Evolutionary conservation across 2,113 vertebrate species (phyloP).

Genomic region (Monopterus albus): DNA sequence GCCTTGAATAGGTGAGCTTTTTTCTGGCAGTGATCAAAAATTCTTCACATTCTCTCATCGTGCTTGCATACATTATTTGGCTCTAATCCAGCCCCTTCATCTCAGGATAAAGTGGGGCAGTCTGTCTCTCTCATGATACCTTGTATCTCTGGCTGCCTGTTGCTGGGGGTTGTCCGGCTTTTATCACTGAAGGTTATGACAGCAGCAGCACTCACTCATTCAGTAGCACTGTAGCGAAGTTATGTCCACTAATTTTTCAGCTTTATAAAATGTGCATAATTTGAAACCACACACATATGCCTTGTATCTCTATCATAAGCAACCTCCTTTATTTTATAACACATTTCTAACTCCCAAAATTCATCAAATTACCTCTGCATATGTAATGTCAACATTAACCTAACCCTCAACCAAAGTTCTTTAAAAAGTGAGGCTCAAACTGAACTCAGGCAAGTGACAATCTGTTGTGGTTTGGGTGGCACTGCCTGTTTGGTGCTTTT

Average conservation of each 20-base stretch:
- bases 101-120: slow-evolving; percentile 11
- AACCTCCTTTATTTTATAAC: background rate
- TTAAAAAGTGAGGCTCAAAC: background rate
- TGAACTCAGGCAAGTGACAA: too few species aligned
- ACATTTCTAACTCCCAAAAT: background rate
- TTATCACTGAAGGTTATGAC: slow-evolving; percentile 40
- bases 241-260: background rate
- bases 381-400: too few species aligned
- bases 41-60: slow-evolving; percentile 15
- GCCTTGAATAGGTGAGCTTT: slow-evolving; percentile 6
- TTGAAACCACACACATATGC: background rate
- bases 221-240: background rate
- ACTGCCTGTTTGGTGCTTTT: too few species aligned
- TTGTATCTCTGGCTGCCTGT: slow-evolving; percentile 49
- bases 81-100: slow-evolving; percentile 4
- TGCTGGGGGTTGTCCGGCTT: slow-evolving; percentile 46
- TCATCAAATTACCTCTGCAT: background rate
- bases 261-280: background rate
- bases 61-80: slow-evolving; percentile 32
- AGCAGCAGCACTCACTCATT: slow-evolving; percentile 22
- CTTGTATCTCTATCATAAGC: background rate
- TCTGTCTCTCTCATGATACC: slow-evolving; percentile 33
- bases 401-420: too few species aligned
- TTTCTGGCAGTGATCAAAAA: slow-evolving; percentile 6
- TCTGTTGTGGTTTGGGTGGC: too few species aligned